Conservation (phyloP, 2,888 invertebrate species). For the Pardosa pseudoannulata region DNA sequence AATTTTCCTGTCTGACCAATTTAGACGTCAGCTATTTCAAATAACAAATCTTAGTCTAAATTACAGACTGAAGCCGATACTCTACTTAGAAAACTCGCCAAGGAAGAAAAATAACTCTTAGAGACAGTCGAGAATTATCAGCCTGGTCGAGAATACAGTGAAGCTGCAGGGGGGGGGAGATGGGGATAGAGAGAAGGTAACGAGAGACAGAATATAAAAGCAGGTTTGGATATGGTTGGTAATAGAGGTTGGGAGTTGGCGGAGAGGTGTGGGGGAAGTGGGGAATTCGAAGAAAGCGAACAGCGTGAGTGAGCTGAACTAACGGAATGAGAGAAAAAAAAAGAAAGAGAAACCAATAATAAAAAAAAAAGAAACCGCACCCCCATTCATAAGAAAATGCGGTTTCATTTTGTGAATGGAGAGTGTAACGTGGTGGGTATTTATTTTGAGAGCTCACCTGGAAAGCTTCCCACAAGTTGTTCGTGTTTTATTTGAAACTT, state of each 20-base stretch:
- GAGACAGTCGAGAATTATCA: neutral
- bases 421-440: constrained; percentile 9
- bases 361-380: neutral
- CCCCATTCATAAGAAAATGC: constrained; percentile 35
- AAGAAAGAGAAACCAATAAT: too few relatives aligned
- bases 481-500: neutral
- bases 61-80: neutral
- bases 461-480: constrained; percentile 9
- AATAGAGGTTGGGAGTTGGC: too few relatives aligned
- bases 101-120: neutral
- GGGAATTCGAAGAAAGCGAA: neutral
- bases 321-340: neutral
- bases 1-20: neutral
- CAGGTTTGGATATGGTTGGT: too few relatives aligned
- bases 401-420: constrained; percentile 40
- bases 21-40: neutral
- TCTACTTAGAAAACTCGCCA: neutral
- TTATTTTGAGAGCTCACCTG: constrained; percentile 57
- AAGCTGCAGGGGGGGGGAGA: too few relatives aligned
- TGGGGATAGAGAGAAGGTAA: too few relatives aligned
- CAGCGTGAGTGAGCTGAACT: constrained; percentile 4
- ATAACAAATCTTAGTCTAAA: neutral
- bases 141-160: neutral
- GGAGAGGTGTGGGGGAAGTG: neutral
- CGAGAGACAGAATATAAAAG: neutral